Conservation (phyloP, 2,888 invertebrate genomes). For the Eugnorisma glareosa region DNA sequence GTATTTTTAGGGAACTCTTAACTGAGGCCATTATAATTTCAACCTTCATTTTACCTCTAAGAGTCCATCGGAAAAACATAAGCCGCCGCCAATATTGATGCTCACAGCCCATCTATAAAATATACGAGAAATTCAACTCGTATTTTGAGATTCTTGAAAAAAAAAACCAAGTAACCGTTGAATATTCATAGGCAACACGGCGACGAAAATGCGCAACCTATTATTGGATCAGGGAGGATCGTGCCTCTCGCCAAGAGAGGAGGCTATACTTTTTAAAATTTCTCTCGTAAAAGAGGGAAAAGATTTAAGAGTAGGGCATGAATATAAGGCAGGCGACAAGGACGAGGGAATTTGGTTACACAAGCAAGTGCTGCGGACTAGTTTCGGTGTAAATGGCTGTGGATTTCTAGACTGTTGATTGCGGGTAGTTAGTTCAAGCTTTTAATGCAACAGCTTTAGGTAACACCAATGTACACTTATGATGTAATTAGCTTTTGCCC, state of each 20-base stretch:
- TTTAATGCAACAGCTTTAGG: neutral
- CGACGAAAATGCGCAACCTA: slow-evolving; percentile 67
- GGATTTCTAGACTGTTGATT: neutral
- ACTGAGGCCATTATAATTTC: slow-evolving; percentile 43
- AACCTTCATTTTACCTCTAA: slow-evolving; percentile 52
- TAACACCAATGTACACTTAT: neutral
- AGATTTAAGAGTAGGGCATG: slow-evolving; percentile 60
- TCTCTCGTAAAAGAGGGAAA: slow-evolving; percentile 63
- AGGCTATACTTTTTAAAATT: slow-evolving; percentile 67
- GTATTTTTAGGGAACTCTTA: slow-evolving; percentile 33
- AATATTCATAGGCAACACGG: slow-evolving; percentile 72
- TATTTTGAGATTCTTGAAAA: slow-evolving; percentile 64
- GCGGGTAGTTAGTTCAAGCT: no score
- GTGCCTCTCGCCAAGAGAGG: slow-evolving; percentile 59
- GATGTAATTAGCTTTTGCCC: neutral
- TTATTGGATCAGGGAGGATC: slow-evolving; percentile 72
- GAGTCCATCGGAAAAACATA: slow-evolving; percentile 53
- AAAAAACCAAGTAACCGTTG: slow-evolving; percentile 65
- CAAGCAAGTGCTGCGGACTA: slow-evolving; percentile 28
- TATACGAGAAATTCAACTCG: slow-evolving; percentile 68
- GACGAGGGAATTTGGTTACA: slow-evolving; percentile 50
- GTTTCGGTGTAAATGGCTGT: neutral
- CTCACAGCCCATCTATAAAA: slow-evolving; percentile 61
- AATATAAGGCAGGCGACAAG: slow-evolving; percentile 46
- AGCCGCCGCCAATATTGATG: slow-evolving; percentile 60